Percentiles rank a stretch among this genome's conserved stretches.
phyloP scores from a whole-genome alignment of 2,797 vertebrate species.

The Pyrocephalus nanus region DNA sequence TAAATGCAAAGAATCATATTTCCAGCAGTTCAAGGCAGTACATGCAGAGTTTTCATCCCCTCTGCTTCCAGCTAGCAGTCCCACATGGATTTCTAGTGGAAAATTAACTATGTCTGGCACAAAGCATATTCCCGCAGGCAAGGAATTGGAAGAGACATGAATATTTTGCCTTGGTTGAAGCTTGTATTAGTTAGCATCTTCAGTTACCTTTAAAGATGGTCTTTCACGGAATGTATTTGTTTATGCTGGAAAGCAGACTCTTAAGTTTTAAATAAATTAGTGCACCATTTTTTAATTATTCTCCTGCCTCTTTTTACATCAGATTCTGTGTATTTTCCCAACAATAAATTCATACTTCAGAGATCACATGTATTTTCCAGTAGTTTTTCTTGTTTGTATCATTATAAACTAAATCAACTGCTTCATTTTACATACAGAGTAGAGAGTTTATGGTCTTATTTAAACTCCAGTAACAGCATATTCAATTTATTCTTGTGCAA shows the following conservation, averaged over 20 bases:
- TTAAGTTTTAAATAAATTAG: neutral
- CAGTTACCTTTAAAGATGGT: slow-evolving; percentile 1
- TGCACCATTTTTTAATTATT: neutral
- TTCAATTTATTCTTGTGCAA: neutral
- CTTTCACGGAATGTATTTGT: neutral
- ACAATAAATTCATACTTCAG: neutral
- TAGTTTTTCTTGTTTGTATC: neutral
- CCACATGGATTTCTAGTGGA: neutral
- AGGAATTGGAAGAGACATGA: slow-evolving; percentile 26
- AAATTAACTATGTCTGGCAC: slow-evolving; percentile 46
- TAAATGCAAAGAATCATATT: neutral
- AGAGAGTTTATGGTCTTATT: slow-evolving; percentile 21
- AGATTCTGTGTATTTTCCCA: neutral
- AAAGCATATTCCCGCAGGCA: slow-evolving; percentile 35
- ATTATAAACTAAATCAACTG: slow-evolving; percentile 18
- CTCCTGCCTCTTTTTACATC: neutral
- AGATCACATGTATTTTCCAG: neutral
- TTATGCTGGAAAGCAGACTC: neutral
- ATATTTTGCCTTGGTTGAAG: slow-evolving; percentile 14
- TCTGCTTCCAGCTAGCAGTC: neutral
- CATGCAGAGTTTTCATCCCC: neutral
- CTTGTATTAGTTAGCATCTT: neutral
- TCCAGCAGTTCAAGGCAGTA: slow-evolving; percentile 5
- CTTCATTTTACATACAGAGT: neutral
- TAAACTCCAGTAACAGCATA: neutral